Evolutionary conservation across 2,888 invertebrate genomes (phyloP).

Genomic region (Melipona beecheii): DNA sequence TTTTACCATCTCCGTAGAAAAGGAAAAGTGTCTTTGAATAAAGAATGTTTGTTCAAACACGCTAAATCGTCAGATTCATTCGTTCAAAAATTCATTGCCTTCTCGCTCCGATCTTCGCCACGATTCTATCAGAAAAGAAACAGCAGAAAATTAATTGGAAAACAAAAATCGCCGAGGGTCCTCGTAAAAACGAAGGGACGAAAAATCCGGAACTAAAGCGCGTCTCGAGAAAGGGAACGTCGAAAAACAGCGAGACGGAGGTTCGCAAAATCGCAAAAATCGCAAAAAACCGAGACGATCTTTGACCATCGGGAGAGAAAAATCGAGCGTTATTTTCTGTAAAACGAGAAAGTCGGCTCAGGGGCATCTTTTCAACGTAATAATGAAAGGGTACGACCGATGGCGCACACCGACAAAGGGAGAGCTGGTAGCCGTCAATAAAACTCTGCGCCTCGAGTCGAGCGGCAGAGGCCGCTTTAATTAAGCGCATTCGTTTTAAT

Average conservation of each 20-base stretch:
- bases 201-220: background rate
- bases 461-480: slow-evolving; percentile 65
- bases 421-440: slow-evolving; percentile 61
- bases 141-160: background rate
- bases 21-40: no score
- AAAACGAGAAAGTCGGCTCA: background rate
- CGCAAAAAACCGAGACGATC: background rate
- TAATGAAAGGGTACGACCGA: slow-evolving; percentile 44
- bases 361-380: slow-evolving; percentile 39
- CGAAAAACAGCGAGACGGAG: background rate
- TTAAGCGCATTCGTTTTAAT: slow-evolving; percentile 65
- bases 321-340: slow-evolving; percentile 3
- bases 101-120: no score
- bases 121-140: background rate
- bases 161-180: no score
- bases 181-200: background rate
- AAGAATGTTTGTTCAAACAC: no score
- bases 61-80: no score
- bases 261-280: background rate
- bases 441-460: slow-evolving; percentile 59
- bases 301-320: background rate
- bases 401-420: slow-evolving; percentile 34
- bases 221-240: background rate
- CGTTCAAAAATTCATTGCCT: no score
- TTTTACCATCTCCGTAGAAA: no score